A percentile compares a stretch with the other conserved stretches of the same genome.
phyloP scores from a whole-genome alignment of 2,797 vertebrate genomes.

The Sebastes steindachneri region DNA sequence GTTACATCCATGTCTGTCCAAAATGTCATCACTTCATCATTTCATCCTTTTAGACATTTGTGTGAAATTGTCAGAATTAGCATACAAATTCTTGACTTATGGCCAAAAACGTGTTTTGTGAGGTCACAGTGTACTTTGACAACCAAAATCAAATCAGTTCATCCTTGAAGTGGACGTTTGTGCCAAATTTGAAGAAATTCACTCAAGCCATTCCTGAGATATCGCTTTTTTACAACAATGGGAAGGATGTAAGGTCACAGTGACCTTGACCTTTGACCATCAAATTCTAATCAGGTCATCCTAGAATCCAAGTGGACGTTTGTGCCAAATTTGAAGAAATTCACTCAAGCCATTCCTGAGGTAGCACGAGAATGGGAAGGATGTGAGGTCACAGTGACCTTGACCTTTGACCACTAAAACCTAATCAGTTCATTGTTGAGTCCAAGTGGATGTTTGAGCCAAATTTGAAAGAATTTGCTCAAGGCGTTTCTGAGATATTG shows the following conservation, averaged over 20 bases:
- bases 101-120: no score
- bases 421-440: no score
- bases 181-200: not conserved
- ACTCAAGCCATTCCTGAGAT: not conserved
- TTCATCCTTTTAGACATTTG: not conserved
- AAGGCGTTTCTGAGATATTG: no score
- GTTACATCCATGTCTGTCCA: not conserved
- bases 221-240: no score
- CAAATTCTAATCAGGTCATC: not conserved
- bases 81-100: no score
- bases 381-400: not conserved
- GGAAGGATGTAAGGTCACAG: not conserved
- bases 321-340: not conserved
- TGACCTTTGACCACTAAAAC: not conserved
- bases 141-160: not conserved
- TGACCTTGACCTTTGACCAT: not conserved
- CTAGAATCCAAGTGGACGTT: no score
- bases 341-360: not conserved
- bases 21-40: not conserved
- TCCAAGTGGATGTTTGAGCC: no score
- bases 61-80: not conserved
- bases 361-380: no score
- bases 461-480: no score
- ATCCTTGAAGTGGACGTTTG: not conserved
- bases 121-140: not conserved